phyloP scores from a whole-genome alignment of 2,113 vertebrate species.

The Paralichthys olivaceus region DNA sequence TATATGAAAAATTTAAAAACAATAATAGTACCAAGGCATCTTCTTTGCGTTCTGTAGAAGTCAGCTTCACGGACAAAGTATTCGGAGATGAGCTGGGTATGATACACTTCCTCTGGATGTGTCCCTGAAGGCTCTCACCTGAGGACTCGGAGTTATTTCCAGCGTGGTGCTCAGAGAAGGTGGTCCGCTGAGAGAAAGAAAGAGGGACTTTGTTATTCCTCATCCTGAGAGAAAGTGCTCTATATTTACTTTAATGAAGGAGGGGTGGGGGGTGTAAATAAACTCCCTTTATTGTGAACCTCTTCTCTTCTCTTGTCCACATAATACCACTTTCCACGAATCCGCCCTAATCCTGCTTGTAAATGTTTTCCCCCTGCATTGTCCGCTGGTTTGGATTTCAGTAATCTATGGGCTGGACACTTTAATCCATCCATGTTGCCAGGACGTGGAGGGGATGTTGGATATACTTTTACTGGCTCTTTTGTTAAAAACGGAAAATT shows the following conservation, averaged over 20 bases:
- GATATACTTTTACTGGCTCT: constrained; percentile 43
- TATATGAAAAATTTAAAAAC: constrained; percentile 29
- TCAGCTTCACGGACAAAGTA: constrained; percentile 48
- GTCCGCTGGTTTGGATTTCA: constrained; percentile 51
- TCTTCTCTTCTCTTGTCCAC: constrained; percentile 32
- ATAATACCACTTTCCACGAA: constrained; percentile 27
- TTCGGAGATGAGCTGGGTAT: constrained; percentile 51
- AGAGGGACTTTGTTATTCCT: constrained; percentile 32
- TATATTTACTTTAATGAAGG: constrained; percentile 65
- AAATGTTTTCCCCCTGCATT: constrained; percentile 42
- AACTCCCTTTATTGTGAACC: constrained; percentile 28
- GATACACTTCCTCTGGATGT: constrained; percentile 52
- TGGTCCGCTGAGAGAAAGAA: constrained; percentile 56
- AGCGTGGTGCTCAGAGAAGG: constrained; percentile 57
- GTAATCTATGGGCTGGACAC: constrained; percentile 38
- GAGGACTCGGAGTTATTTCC: constrained; percentile 71
- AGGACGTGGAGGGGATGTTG: constrained; percentile 31
- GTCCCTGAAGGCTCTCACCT: constrained; percentile 68
- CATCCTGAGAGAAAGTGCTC: constrained; percentile 56
- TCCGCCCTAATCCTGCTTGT: constrained; percentile 36
- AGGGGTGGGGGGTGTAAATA: constrained; percentile 53
- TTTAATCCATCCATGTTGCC: constrained; percentile 47
- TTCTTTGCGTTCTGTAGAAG: constrained; percentile 20
- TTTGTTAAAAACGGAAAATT: constrained; percentile 54
- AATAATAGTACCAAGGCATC: constrained; percentile 24